phyloP scores from a whole-genome alignment of 2,797 vertebrate species.

The Coreius guichenoti region DNA sequence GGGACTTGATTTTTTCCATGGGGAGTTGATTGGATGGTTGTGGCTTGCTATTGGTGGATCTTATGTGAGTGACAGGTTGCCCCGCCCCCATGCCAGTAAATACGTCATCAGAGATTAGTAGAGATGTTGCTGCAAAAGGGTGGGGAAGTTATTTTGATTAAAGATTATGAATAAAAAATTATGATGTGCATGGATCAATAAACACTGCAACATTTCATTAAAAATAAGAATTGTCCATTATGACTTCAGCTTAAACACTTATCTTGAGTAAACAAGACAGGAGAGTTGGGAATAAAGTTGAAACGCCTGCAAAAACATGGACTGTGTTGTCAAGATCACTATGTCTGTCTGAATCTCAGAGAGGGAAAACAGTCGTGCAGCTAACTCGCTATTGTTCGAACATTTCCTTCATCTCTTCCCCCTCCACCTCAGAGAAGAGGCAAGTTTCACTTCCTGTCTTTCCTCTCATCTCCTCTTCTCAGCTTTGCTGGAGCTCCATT shows the following conservation, averaged over 20 bases:
- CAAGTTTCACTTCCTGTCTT: constrained; percentile 77
- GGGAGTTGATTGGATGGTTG: not conserved
- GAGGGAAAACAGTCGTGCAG: constrained; percentile 43
- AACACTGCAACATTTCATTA: no score
- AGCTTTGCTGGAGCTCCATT: constrained; percentile 57
- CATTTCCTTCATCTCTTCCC: constrained; percentile 86
- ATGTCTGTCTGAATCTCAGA: not conserved
- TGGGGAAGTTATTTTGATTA: not conserved
- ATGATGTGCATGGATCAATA: not conserved
- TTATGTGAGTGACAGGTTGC: not conserved
- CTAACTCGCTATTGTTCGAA: constrained; percentile 72
- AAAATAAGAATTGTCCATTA: not conserved
- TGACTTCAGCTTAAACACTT: not conserved
- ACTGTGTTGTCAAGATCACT: not conserved
- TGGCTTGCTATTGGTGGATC: not conserved
- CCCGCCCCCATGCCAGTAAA: not conserved
- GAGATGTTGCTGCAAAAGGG: not conserved
- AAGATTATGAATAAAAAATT: not conserved
- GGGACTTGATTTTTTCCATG: not conserved
- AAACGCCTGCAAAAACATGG: not conserved
- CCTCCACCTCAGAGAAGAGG: constrained; percentile 70
- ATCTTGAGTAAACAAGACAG: not conserved
- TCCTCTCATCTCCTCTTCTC: constrained; percentile 68
- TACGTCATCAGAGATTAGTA: not conserved
- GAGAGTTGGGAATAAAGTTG: not conserved